Conservation (phyloP, 2,888 invertebrate genomes). For the Ochropleura plecta region DNA sequence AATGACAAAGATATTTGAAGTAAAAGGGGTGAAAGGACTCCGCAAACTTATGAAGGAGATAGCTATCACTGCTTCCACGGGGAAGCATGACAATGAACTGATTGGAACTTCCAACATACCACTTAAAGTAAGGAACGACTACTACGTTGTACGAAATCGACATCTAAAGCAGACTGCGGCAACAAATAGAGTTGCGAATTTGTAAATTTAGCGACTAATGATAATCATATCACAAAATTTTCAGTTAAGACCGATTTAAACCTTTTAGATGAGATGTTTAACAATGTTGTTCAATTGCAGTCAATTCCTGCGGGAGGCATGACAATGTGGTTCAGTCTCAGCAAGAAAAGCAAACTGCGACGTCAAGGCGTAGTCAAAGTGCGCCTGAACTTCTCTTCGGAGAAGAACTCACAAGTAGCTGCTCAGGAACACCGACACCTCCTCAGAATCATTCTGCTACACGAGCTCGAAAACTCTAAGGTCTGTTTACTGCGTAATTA, state of each 20-base stretch:
- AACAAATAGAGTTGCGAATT: background rate
- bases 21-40: conserved; percentile 96
- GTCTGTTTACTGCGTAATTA: conserved; percentile 77
- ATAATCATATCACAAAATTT: background rate
- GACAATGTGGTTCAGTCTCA: conserved; percentile 97
- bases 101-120: conserved; percentile 97
- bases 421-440: conserved; percentile 96
- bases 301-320: conserved; percentile 98
- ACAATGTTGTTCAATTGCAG: conserved; percentile 82
- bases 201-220: background rate
- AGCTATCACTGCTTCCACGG: conserved; percentile 97
- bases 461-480: conserved; percentile 95
- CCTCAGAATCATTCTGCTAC: conserved; percentile 93
- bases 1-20: conserved; percentile 95
- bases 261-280: background rate
- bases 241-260: background rate
- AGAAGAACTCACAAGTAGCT: conserved; percentile 96
- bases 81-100: conserved; percentile 98
- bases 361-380: conserved; percentile 97
- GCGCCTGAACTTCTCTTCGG: conserved; percentile 95
- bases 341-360: conserved; percentile 95
- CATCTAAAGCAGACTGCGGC: background rate
- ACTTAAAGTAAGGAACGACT: conserved; percentile 92
- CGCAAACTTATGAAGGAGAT: conserved; percentile 97
- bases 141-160: too few relatives aligned